phyloP scores from a whole-genome alignment of 2,113 vertebrate species.

The Salminus brasiliensis region DNA sequence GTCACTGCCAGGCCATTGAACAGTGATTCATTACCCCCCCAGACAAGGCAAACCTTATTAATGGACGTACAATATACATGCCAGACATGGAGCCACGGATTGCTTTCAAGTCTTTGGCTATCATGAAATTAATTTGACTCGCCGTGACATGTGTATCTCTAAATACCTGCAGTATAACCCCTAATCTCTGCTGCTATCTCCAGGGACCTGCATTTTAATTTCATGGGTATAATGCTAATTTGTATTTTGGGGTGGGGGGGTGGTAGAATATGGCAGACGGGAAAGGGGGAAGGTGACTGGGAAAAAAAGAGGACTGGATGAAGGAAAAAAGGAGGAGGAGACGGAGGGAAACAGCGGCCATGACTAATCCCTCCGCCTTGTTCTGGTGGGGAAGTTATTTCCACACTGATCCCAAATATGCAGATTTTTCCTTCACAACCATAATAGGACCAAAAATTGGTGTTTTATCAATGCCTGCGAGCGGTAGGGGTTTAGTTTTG shows the following conservation, averaged over 20 bases:
- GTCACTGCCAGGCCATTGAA: conserved; percentile 30
- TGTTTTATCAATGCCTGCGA: conserved; percentile 44
- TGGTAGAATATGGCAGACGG: not conserved
- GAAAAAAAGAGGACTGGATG: not conserved
- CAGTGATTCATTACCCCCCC: conserved; percentile 49
- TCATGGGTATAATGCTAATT: conserved; percentile 57
- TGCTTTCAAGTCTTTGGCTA: conserved; percentile 48
- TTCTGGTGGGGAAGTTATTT: conserved; percentile 49
- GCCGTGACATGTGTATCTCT: conserved; percentile 54
- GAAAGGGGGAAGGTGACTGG: conserved; percentile 20
- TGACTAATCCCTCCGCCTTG: conserved; percentile 44
- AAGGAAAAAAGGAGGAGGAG: not conserved
- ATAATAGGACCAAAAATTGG: conserved; percentile 39
- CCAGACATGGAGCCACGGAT: conserved; percentile 47
- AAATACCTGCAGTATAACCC: conserved; percentile 56
- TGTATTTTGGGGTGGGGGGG: conserved; percentile 30
- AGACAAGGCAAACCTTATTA: conserved; percentile 53
- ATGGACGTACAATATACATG: conserved; percentile 46
- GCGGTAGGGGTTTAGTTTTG: conserved; percentile 38
- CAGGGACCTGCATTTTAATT: conserved; percentile 55
- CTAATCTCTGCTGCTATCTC: conserved; percentile 55
- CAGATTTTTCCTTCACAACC: conserved; percentile 41
- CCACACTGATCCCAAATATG: conserved; percentile 39
- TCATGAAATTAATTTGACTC: conserved; percentile 55
- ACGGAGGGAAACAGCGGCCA: conserved; percentile 16